Evolutionary conservation across 1,140 invertebrate genomes (phyloP), one percentile per base, ranked within the genome.

Genomic region (Aphaenogaster ashmeadi): DNA sequence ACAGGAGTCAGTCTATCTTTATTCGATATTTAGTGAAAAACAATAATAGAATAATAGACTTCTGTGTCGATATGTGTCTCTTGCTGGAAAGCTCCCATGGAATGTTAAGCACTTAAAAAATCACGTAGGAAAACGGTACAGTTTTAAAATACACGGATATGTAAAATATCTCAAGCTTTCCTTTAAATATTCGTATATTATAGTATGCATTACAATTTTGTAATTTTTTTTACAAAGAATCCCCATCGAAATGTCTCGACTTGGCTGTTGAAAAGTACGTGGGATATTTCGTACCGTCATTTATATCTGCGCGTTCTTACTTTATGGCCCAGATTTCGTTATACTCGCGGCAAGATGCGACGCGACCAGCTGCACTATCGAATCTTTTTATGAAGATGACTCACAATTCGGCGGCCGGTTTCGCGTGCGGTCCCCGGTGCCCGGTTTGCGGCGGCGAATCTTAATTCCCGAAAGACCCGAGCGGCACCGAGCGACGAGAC

Each of bases 381-480:
- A 33, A 38, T 36, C 9, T 74, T 75, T 75, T 84, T 58, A 84
- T 18, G 41, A 60, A 47, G 54, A 60, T 84, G 80, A 84, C 80
- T 84, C 80, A 84, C 54, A 44, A 50, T 84, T 50, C 54, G 54
- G 38, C 54, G 67, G 41, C 41, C 69, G 66, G 38, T 56, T 69
- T 54, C 36, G 50, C 71, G 52, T 74, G 60, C 77, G 85, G 62
- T 81, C 33, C 7, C 11, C 15, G 64, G 9, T 47, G 15, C 58
- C 33, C 18, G 27, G 18, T 50, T 8, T 8, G n/a, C 33, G 21
- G 41, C 52, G 88, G 56, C 64, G 44, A 67, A 60, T 78, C 67
- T 78, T 54, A 64, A 81, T 86, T 86, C 27, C 15, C 21, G 50
- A 67, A 79, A 78, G 79, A 58, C 33, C 62, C 41, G 60, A 47